Conservation (phyloP, 2,797 vertebrate genomes). For the Pampus argenteus region DNA sequence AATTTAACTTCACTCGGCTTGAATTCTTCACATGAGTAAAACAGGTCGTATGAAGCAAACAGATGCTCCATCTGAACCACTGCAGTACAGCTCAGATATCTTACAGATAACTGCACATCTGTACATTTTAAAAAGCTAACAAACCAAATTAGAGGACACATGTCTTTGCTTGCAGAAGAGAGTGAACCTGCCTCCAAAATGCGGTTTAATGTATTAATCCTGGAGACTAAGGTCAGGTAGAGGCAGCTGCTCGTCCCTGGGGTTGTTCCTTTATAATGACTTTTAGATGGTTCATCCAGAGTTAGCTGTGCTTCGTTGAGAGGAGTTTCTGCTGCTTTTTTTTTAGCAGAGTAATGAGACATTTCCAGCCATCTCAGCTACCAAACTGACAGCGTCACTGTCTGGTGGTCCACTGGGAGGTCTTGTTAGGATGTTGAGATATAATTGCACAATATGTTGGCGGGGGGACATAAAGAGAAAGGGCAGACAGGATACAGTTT, state of each 20-base stretch:
- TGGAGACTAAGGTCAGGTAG: slow-evolving; percentile 38
- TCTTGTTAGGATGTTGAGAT: slow-evolving; percentile 78
- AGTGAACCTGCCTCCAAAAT: slow-evolving; percentile 24
- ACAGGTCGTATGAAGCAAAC: slow-evolving; percentile 21
- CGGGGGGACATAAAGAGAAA: slow-evolving; percentile 45
- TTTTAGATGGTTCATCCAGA: slow-evolving; percentile 58
- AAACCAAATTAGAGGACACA: slow-evolving; percentile 3
- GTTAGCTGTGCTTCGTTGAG: slow-evolving; percentile 40
- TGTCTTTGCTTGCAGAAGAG: slow-evolving; percentile 14
- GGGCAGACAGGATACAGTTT: slow-evolving; percentile 43
- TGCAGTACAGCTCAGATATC: not conserved
- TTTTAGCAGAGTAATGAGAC: slow-evolving; percentile 76
- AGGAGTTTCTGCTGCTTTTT: slow-evolving; percentile 51
- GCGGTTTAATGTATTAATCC: slow-evolving; percentile 65
- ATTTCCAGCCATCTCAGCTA: slow-evolving; percentile 66
- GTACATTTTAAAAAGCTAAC: not conserved
- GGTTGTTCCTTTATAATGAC: slow-evolving; percentile 68
- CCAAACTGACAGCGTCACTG: slow-evolving; percentile 75
- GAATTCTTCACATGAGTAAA: slow-evolving; percentile 18
- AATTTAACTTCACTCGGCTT: not conserved
- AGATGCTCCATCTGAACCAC: slow-evolving; percentile 1
- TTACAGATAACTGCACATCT: not conserved
- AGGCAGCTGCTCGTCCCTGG: slow-evolving; percentile 53
- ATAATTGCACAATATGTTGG: slow-evolving; percentile 76
- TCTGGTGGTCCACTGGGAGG: slow-evolving; percentile 68